These are phyloP conservation scores for Syrista parreyssii DNA, from an alignment of 2,888 invertebrate genomes.

Conservation along the genomic window DNA sequence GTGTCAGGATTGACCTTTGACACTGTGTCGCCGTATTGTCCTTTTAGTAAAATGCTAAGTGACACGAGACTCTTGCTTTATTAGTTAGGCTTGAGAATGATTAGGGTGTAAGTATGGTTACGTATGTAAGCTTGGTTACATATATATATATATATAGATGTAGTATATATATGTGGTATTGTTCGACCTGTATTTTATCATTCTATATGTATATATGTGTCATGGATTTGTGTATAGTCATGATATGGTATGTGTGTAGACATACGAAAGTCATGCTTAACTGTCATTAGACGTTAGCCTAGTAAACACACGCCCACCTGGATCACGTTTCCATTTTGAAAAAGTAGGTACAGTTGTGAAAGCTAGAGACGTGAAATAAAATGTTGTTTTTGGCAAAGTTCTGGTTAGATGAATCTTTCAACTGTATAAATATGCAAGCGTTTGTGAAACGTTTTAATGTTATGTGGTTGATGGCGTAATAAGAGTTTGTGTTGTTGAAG, in stretches of 20 bases:
- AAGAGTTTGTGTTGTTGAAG: neutral
- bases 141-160: too few relatives aligned
- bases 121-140: neutral
- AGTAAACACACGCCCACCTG: neutral
- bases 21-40: neutral
- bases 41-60: neutral
- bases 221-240: neutral
- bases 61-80: too few relatives aligned
- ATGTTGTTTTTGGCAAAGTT: neutral
- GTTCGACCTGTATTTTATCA: neutral
- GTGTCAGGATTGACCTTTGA: neutral
- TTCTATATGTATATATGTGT: neutral
- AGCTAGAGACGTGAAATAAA: neutral
- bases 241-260: neutral
- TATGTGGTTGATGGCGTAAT: neutral
- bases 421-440: neutral
- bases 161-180: too few relatives aligned
- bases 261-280: neutral
- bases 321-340: neutral
- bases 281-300: neutral
- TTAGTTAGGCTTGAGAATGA: too few relatives aligned
- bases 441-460: neutral
- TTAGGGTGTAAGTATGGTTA: neutral
- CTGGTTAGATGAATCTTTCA: neutral
- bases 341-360: neutral